Evolutionary conservation across 2,113 vertebrate genomes (phyloP), one percentile per base, ranked within the genome.

Genomic region (Lipophrys pholis): DNA sequence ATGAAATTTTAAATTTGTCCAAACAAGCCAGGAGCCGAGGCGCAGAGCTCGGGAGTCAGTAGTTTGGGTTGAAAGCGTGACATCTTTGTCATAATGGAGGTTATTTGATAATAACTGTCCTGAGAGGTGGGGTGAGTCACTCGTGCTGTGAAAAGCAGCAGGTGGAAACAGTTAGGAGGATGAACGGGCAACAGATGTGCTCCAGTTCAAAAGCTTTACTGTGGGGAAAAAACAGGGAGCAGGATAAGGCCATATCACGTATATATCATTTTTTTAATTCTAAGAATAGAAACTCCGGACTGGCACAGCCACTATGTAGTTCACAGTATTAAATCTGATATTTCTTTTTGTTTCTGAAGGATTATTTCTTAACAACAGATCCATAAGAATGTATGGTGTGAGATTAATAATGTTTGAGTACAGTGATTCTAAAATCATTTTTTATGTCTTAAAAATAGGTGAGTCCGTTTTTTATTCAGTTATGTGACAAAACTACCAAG

Each of bases 121-220:
- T 38, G 53, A n/a, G 54, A 45, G 16, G 15, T 61, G 11, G 35
- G 60, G 11, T 9, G 63, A 69, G 43, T 73, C 38, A 16, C 48
- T 41, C 11, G 43, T 1, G 7, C 17, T 55, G 59, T 45, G 46
- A 76, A 35, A 42, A 73, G 4, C 35, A 38, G 75, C 65, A 74
- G 61, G 69, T 78, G 54, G 43, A 55, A 69, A 51, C 43, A 41
- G 41, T 78, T 78, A 65, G 39, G 15, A 21, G 45, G 53, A 51
- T 36, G 14, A 57, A 49, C 3, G 35, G 38, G 10, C 10, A 52
- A 35, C 72, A 64, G 72, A 73, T 72, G 81, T 61, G 49, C 17
- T 36, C 17, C 8, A 63, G 51, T 71, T 76, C 58, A 69, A 73
- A 76, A 54, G 39, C 69, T 50, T 41, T 14, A 42, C 56, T 63